Evolutionary conservation across 2,113 vertebrate species (phyloP), one percentile per base, ranked within the genome.

Genomic region (Synodontis membranacea): DNA sequence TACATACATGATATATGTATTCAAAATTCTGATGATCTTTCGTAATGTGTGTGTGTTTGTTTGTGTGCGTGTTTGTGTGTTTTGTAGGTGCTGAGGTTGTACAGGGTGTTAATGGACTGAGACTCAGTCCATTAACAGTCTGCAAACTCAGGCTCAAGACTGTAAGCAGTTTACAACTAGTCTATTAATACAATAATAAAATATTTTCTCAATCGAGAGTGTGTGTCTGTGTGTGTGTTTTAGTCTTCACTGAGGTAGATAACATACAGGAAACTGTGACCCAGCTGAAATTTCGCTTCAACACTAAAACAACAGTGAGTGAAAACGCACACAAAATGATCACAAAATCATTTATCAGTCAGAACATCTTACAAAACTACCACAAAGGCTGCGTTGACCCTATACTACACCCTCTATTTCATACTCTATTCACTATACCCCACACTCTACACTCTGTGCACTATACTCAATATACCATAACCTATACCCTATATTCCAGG

Each of bases 251-350:
- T 78, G 21, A 85, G 64, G 37, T 83, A 23, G 42, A 79, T 4
- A 10, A 62, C 25, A 50, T 72, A 37, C n/a, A 68, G 2, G 56
- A 80, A 25, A 23, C 72, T 52, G 42, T 62, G 7, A 23, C 70
- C 39, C 80, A 89, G 15, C 58, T 89, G 11, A 88, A 86, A 78
- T 88, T 84, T 28, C 48, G 39, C 3, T 64, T 88, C 21, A 48
- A 31, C 15, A 44, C 2, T 21, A 50, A 50, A 70, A 70, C 5
- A 88, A 88, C 34, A 28, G 87, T 88, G 64, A 88, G 80, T 83
- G 44, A 68, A 84, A 68, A 68, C 15, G 17, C 25, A 25, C 0
- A n/a, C n/a, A n/a, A n/a, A n/a, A n/a, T n/a, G n/a, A n/a, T 50
- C 28, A 50, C 1, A 19, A 52, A 78, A 19, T 21, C 39, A 74